Evolutionary conservation across 2,888 invertebrate genomes (phyloP), one percentile per base, ranked within the genome.

Genomic region (Hyposoter dolosus): DNA sequence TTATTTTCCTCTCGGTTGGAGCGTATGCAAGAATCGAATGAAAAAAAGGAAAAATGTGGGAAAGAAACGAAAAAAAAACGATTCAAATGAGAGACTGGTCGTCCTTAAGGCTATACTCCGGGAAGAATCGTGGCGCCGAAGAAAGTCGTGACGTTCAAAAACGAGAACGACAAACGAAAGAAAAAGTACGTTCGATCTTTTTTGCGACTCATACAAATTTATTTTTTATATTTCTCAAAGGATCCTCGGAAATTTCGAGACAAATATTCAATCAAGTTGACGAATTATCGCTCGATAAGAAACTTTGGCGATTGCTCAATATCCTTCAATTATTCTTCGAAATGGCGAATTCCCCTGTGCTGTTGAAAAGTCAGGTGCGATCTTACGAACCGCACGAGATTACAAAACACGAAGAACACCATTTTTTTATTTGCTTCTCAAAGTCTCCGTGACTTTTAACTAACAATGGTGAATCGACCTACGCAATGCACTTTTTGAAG

Each of bases 121-220:
- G 56, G 53, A 82, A 82, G 74, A 82, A 75, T 82, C 75, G 74
- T 82, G 81, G 81, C 81, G 75, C 81, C 75, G 81, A 82, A 82
- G 81, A 82, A 82, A 82, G 75, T 82, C 66, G 66, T 74, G 56
- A 74, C 74, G 75, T 75, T 35, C 47, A 35, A 82, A 56, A 68
- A 81, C 28, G 32, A 82, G 40, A 74, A 66, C 53, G 35, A 72
- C 28, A 17, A 23, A 71, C 28, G 15, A 40, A 47, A 60, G 47
- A 47, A 71, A 79, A 47, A 69, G 53, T 66, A 53, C 23, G 53
- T 1, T 66, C 19, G 17, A 15, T 23, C 56, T 69, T 78, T 78
- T 78, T 35, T 47, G 23, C 60, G 28, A 56, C 56, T 17, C 15
- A 45, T 56, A 17, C 12, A 4, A 69, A 47, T 50, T 17, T 50